phyloP scores from a whole-genome alignment of 1,140 invertebrate species.

The Antheraea pernyi region DNA sequence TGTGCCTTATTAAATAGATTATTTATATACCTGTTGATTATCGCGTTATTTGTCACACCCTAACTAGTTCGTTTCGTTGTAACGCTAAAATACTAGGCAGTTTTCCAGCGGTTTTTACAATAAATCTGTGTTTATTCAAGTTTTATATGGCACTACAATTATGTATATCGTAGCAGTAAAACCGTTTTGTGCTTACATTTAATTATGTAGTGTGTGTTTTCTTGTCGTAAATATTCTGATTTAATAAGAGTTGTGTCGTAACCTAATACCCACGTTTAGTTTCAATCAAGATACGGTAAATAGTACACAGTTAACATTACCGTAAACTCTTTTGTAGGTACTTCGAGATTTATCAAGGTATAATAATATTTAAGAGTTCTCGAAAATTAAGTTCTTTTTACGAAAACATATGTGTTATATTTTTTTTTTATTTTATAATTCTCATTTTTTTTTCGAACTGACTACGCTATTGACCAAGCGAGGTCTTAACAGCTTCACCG shows the following conservation, averaged over 20 bases:
- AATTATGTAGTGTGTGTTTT: neutral
- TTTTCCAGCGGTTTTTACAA: neutral
- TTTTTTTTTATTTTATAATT: too few relatives aligned
- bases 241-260: neutral
- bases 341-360: too few relatives aligned
- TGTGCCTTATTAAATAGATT: constrained; percentile 25
- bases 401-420: too few relatives aligned
- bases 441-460: too few relatives aligned
- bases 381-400: too few relatives aligned
- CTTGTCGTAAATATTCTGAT: neutral
- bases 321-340: too few relatives aligned
- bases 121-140: neutral
- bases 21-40: constrained; percentile 30
- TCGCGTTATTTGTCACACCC: neutral
- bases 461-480: too few relatives aligned
- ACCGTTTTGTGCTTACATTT: neutral
- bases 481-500: too few relatives aligned
- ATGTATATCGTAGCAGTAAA: neutral
- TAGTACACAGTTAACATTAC: too few relatives aligned
- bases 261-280: neutral
- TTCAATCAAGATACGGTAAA: neutral
- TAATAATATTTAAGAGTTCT: too few relatives aligned
- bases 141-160: neutral
- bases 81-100: neutral
- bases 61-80: neutral